These are phyloP conservation scores for Molothrus aeneus DNA, from an alignment of 2,797 vertebrate genomes.

Conservation along the genomic window DNA sequence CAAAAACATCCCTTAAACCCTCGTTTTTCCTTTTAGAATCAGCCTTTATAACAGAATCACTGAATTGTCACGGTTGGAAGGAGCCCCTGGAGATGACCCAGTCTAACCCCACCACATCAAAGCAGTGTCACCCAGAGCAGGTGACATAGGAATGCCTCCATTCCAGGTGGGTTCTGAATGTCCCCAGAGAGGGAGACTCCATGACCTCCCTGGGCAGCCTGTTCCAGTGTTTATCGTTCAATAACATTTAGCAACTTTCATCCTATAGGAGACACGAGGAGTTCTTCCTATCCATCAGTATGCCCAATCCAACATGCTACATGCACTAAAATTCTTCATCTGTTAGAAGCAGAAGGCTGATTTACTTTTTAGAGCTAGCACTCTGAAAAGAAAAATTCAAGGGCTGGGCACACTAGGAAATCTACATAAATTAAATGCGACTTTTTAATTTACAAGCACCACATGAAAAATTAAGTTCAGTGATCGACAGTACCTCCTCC, in stretches of 20 bases:
- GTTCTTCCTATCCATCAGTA: neutral
- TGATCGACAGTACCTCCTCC: neutral
- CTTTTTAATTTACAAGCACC: neutral
- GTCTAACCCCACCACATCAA: neutral
- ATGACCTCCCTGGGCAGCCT: neutral
- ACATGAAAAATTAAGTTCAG: neutral
- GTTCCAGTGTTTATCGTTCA: neutral
- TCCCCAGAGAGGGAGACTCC: neutral
- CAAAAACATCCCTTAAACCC: neutral
- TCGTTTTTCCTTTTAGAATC: neutral
- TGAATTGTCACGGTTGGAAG: neutral
- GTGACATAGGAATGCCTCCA: neutral
- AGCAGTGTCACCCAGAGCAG: neutral
- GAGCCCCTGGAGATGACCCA: neutral
- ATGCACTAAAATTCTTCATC: neutral
- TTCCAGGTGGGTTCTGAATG: neutral
- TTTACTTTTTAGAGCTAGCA: neutral
- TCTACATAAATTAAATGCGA: neutral
- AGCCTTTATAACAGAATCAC: neutral
- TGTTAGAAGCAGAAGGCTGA: neutral
- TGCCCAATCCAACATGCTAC: rapidly evolving
- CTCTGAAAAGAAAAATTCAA: neutral
- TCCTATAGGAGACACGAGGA: neutral
- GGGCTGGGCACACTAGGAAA: neutral
- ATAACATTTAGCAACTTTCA: neutral